Evolutionary conservation across 1,140 invertebrate genomes (phyloP).

Genomic region (Pogonomyrmex barbatus): DNA sequence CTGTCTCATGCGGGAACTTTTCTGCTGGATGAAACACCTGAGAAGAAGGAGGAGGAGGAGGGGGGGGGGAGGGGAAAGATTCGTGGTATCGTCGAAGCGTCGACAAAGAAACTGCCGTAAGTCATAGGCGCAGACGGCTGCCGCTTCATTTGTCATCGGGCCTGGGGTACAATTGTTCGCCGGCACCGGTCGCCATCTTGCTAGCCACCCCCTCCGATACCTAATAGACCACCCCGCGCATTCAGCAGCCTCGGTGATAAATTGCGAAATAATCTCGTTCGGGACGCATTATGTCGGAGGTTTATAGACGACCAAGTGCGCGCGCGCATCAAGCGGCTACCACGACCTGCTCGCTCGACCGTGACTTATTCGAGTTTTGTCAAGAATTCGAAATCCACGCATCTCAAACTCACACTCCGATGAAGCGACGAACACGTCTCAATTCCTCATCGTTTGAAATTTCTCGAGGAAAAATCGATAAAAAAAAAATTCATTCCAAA

Average conservation of each 20-base stretch:
- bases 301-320: constrained; percentile 43
- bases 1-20: constrained; percentile 17
- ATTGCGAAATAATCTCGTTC: constrained; percentile 64
- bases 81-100: constrained; percentile 40
- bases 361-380: constrained; percentile 56
- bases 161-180: constrained; percentile 59
- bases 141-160: constrained; percentile 60
- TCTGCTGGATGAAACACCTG: constrained; percentile 46
- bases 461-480: not conserved
- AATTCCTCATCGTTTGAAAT: not conserved
- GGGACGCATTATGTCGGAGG: constrained; percentile 54
- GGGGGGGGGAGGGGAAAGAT: constrained; percentile 18
- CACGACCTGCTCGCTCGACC: constrained; percentile 37
- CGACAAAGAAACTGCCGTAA: constrained; percentile 59
- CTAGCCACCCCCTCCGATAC: constrained; percentile 52
- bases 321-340: not conserved
- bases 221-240: constrained; percentile 59
- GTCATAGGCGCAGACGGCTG: constrained; percentile 59
- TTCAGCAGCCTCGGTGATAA: constrained; percentile 58
- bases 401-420: not conserved
- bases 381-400: constrained; percentile 32
- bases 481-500: not conserved
- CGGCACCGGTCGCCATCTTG: constrained; percentile 53
- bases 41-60: not conserved
- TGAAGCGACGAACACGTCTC: constrained; percentile 1